phyloP scores from a whole-genome alignment of 2,888 invertebrate species.

The Bursaphelenchus okinawaensis region DNA sequence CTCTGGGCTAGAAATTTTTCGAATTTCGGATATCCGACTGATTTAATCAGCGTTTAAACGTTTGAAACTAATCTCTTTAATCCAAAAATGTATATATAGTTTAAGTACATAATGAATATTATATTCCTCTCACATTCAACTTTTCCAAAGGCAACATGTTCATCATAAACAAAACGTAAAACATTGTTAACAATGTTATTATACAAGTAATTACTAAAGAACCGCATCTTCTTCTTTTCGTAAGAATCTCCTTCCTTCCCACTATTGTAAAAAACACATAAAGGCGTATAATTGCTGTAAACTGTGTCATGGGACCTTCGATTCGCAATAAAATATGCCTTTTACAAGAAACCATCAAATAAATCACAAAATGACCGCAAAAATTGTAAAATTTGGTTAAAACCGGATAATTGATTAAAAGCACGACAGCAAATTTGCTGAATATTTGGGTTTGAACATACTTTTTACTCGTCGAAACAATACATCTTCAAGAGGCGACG shows the following conservation, averaged over 20 bases:
- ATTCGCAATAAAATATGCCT: neutral
- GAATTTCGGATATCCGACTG: neutral
- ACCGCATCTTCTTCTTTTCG: too few species aligned
- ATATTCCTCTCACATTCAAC: too few species aligned
- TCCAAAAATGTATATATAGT: too few species aligned
- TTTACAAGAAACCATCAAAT: neutral
- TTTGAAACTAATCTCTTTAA: too few species aligned
- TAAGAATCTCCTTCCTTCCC: neutral
- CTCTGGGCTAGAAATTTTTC: neutral
- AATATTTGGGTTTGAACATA: neutral
- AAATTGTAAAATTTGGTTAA: neutral
- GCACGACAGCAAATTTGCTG: neutral
- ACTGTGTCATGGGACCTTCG: neutral
- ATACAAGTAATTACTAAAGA: too few species aligned
- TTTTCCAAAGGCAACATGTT: too few species aligned
- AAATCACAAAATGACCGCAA: neutral
- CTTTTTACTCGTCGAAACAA: neutral
- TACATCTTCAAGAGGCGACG: neutral
- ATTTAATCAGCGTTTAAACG: too few species aligned
- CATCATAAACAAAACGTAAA: too few species aligned
- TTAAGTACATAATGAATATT: too few species aligned
- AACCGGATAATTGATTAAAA: too few species aligned
- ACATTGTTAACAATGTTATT: too few species aligned
- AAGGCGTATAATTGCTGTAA: neutral
- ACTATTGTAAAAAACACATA: neutral